These are phyloP conservation scores for Bradypus variegatus DNA, from an alignment of 2,797 vertebrate species.

Conservation along the genomic window DNA sequence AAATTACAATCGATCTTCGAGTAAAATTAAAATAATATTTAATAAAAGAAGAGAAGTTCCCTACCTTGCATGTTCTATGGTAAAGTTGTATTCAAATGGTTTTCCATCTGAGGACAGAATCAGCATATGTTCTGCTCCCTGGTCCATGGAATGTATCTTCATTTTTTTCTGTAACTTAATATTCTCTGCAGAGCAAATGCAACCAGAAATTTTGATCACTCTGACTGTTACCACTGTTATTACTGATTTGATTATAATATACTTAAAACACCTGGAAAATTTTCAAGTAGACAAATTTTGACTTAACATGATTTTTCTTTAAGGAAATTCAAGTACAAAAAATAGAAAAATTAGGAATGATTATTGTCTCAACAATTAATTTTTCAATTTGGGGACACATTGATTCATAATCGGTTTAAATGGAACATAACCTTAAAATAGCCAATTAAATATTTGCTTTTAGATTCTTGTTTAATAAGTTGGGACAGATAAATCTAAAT, in stretches of 20 bases:
- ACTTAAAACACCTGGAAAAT: background rate
- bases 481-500: constrained; percentile 18
- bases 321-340: constrained; percentile 6
- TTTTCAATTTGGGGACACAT: background rate
- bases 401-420: constrained; percentile 6
- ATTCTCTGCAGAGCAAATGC: constrained; percentile 60
- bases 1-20: background rate
- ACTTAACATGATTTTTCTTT: background rate
- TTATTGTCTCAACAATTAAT: background rate
- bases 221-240: background rate
- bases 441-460: background rate
- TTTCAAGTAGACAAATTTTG: background rate
- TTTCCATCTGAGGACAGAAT: constrained; percentile 65
- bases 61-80: constrained; percentile 60
- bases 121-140: constrained; percentile 58
- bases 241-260: background rate
- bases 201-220: accelerated
- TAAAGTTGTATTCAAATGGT: constrained; percentile 51
- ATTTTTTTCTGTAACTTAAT: background rate
- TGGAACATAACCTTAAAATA: background rate
- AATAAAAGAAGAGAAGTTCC: constrained; percentile 7
- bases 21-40: constrained; percentile 8
- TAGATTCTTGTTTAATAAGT: background rate
- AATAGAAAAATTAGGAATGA: background rate
- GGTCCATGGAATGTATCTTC: constrained; percentile 69